phyloP scores from a whole-genome alignment of 1,140 invertebrate species.

The Dendroctonus ponderosae region DNA sequence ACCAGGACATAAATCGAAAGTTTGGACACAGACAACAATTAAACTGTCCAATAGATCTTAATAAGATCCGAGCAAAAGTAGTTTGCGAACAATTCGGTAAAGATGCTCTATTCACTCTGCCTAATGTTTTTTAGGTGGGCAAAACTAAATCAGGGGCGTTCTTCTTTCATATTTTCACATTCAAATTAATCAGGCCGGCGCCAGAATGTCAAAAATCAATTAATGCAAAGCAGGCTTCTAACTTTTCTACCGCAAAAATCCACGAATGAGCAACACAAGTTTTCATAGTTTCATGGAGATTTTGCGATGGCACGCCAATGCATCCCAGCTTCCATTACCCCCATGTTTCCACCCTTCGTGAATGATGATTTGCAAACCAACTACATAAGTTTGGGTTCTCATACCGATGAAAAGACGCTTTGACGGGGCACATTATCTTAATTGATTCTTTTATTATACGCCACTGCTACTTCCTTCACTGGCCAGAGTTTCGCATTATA shows the following conservation, averaged over 20 bases:
- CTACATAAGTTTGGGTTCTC: constrained; percentile 25
- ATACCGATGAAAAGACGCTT: constrained; percentile 16
- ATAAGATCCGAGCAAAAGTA: constrained; percentile 7
- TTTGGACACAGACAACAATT: constrained; percentile 13
- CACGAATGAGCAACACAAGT: too few species aligned
- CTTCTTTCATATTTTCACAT: too few species aligned
- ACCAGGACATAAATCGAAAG: constrained; percentile 15
- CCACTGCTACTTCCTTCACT: not conserved
- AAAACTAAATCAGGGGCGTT: too few species aligned
- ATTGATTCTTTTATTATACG: constrained; percentile 34
- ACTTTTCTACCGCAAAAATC: too few species aligned
- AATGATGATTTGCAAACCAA: constrained; percentile 26
- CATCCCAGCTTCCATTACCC: constrained; percentile 1
- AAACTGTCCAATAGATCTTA: constrained; percentile 27
- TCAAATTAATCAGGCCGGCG: too few species aligned
- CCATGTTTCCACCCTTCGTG: not conserved
- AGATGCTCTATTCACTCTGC: not conserved
- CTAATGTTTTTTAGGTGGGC: too few species aligned
- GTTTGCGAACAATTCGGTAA: constrained; percentile 14
- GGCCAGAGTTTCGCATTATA: not conserved
- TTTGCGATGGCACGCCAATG: too few species aligned
- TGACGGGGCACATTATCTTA: constrained; percentile 43
- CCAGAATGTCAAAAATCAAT: too few species aligned
- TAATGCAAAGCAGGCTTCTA: too few species aligned
- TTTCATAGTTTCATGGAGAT: too few species aligned